Evolutionary conservation across 2,888 invertebrate species (phyloP).

Genomic region (Macaria liturata): DNA sequence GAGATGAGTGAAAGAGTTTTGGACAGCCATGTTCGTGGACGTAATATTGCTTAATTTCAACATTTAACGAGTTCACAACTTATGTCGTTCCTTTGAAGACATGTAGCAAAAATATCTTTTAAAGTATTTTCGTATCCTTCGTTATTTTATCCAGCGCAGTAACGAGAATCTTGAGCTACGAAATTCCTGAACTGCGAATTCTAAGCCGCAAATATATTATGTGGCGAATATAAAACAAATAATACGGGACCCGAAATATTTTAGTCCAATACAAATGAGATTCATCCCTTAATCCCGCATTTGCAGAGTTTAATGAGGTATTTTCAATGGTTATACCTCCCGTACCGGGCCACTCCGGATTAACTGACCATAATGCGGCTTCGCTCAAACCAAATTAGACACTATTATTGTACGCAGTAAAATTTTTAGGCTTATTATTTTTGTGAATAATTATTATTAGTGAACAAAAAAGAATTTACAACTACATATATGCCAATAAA

Average conservation of each 20-base stretch:
- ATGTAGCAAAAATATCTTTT: conserved; percentile 52
- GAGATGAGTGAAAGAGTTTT: conserved; percentile 45
- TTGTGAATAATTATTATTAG: too few species aligned
- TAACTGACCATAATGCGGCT: conserved; percentile 24
- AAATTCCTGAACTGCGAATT: conserved; percentile 1
- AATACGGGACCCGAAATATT: conserved; percentile 50
- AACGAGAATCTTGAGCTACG: not conserved
- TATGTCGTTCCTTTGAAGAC: conserved; percentile 56
- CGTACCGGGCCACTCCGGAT: conserved; percentile 8
- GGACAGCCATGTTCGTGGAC: conserved; percentile 47
- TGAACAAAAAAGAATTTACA: too few species aligned
- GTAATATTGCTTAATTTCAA: conserved; percentile 54
- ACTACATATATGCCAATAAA: too few species aligned
- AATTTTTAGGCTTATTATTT: not conserved
- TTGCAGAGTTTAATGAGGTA: conserved; percentile 25
- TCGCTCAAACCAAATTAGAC: conserved; percentile 14
- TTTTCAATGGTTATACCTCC: conserved; percentile 18
- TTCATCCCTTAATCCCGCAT: conserved; percentile 23
- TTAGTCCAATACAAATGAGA: conserved; percentile 24
- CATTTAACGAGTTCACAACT: conserved; percentile 59
- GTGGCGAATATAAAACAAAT: not conserved
- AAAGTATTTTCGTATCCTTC: conserved; percentile 29
- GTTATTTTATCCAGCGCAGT: conserved; percentile 1
- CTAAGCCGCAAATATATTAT: conserved; percentile 2
- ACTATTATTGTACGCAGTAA: conserved; percentile 7